Evolutionary conservation across 2,888 invertebrate species (phyloP).

Genomic region (Temnothorax unifasciatus): DNA sequence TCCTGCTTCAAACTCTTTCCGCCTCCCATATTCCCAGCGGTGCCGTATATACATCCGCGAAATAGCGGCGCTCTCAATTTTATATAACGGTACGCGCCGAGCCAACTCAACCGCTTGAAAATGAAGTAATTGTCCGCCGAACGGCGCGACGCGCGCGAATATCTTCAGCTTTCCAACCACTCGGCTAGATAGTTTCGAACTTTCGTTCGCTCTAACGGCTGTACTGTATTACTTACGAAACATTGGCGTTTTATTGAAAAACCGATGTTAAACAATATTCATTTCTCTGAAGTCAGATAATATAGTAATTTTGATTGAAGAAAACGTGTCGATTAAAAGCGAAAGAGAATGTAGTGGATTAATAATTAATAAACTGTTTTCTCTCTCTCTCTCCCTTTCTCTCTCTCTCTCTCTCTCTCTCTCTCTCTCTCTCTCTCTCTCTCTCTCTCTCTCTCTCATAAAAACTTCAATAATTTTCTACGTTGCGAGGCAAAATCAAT

Average conservation of each 20-base stretch:
- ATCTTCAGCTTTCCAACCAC: not conserved
- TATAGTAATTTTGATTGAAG: too few species aligned
- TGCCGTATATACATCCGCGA: not conserved
- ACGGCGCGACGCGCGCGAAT: not conserved
- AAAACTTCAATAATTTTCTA: not conserved
- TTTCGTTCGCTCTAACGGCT: not conserved
- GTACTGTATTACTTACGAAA: not conserved
- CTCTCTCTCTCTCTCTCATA: not conserved
- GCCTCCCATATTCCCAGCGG: conserved; percentile 7
- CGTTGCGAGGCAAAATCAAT: not conserved
- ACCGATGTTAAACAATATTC: not conserved
- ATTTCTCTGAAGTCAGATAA: not conserved
- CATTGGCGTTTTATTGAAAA: too few species aligned
- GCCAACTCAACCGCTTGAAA: conserved; percentile 1
- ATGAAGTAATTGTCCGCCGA: conserved; percentile 24
- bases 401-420: too few species aligned
- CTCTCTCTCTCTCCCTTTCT: too few species aligned
- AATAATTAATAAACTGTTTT: not conserved
- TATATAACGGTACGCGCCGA: not conserved
- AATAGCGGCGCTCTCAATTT: conserved; percentile 33
- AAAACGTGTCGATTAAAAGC: not conserved
- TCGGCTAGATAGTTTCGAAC: not conserved
- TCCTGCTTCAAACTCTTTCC: conserved; percentile 36
- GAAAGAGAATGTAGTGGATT: not conserved
- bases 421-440: too few species aligned